Conservation (phyloP, 2,797 vertebrate genomes). For the Morelia viridis region DNA sequence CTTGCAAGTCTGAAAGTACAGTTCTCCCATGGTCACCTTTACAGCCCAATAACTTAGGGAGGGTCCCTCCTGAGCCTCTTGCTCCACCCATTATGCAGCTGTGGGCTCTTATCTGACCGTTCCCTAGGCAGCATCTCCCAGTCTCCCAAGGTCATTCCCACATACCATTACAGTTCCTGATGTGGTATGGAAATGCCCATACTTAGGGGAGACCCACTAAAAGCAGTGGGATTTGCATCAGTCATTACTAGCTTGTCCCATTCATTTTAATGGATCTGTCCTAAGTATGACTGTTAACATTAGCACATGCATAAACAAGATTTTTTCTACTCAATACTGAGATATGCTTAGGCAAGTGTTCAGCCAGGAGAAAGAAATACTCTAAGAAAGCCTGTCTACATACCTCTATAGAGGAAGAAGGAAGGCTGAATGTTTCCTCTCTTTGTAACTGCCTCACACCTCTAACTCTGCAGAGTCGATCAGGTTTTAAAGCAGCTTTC, state of each 20-base stretch:
- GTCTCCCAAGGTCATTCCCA: no score
- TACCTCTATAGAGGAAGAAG: no score
- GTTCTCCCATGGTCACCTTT: no score
- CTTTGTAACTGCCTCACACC: not conserved
- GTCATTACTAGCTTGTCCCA: not conserved
- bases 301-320: not conserved
- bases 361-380: not conserved
- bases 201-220: not conserved
- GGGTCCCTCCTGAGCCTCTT: no score
- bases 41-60: no score
- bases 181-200: not conserved
- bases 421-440: not conserved
- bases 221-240: not conserved
- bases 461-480: conserved; percentile 76
- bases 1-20: no score
- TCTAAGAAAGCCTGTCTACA: not conserved
- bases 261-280: not conserved
- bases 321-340: not conserved
- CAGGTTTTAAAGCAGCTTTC: conserved; percentile 79
- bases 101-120: no score
- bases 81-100: no score
- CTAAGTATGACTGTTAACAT: not conserved
- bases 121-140: no score
- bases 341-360: not conserved
- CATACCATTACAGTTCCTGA: not conserved